Evolutionary conservation across 2,113 vertebrate genomes (phyloP), one percentile per base, ranked within the genome.

Genomic region (Bettongia penicillata): DNA sequence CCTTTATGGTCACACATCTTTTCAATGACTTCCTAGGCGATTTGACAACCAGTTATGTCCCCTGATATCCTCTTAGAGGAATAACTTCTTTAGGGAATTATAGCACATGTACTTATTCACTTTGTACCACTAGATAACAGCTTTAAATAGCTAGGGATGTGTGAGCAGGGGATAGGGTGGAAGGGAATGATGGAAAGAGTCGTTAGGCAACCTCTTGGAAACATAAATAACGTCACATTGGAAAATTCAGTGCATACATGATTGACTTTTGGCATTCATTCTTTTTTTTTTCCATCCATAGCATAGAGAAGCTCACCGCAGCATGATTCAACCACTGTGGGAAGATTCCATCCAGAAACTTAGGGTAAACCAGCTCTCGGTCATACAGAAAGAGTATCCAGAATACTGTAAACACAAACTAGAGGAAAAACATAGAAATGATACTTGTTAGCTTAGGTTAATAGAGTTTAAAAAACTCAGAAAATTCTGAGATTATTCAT

Each of bases 281-380:
- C 84, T n/a, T 26, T 26, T 11, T 55, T 51, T 96, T 96, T 96
- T 50, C 93, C 95, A 43, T 43, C 68, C n/a, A 43, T 84, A 84
- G n/a, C n/a, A 19, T 77, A 5, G 16, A n/a, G n/a, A 37, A n/a
- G 99, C 99, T 98, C 96, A 99, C 99, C 99, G 99, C 98, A 24
- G 99, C 98, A 0, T 99, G 99, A 96, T 99, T 99, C 90, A 99
- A 57, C 99, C 99, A 99, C 0, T 51, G 90, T 0, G 99, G 99
- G 95, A 99, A 98, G 97, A 99, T 92, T 48, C 25, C 43, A 92
- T 99, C 99, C 7, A 99, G 96, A 25, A 89, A 95, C 55, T 98
- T 98, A 25, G 99, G 99, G 94, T 99, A 99, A 96, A 99, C 93
- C 43, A 99, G 97, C 89, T 99, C 98, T 98, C 99, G 98, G 93